Evolutionary conservation across 2,113 vertebrate species (phyloP), one percentile per base, ranked within the genome.

Genomic region (Brevimyrus niger): DNA sequence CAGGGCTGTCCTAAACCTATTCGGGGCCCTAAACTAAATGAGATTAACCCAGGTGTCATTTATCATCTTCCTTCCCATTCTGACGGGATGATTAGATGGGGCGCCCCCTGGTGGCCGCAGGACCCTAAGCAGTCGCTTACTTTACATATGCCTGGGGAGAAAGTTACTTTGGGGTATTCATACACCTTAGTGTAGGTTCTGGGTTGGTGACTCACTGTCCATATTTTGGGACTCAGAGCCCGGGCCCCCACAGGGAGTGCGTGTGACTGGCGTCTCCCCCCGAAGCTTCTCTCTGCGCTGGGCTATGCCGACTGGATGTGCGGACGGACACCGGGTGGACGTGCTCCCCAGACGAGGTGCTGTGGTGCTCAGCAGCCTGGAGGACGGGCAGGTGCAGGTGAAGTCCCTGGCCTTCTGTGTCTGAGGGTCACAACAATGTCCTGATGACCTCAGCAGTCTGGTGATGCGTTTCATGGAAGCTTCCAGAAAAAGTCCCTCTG

Each of bases 361-460:
- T 92, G 92, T 97, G 94, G 94, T 93, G 93, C 93, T 97, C 92
- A 93, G 91, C 93, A 93, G 96, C 92, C 94, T 95, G 91, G 94
- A 94, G 94, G 92, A 91, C 92, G 94, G 94, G 90, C 95, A 95
- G 92, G 95, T 95, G 95, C 96, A 96, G 94, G 97, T 98, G 95
- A 51, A 4, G 76, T 44, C 42, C 17, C 38, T 44, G 42, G 8
- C 38, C 15, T 23, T 82, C 42, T 23, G 4, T 42, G 21, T 8
- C n/a, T 27, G 61, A 11, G 76, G 76, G 13, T 44, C 76, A 82
- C 1, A 44, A 19, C 38, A 82, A 44, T 44, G 76, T 23, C 42
- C 76, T 9, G 4, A 82, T 21, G 76, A 82, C 23, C 13, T 82
- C 31, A 21, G 15, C 76, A 82, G 27, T 27, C n/a, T 31, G 61